Percentiles rank a stretch among this genome's conserved stretches.
Conservation (phyloP, 2,113 vertebrate species). For the Fregata magnificens region DNA sequence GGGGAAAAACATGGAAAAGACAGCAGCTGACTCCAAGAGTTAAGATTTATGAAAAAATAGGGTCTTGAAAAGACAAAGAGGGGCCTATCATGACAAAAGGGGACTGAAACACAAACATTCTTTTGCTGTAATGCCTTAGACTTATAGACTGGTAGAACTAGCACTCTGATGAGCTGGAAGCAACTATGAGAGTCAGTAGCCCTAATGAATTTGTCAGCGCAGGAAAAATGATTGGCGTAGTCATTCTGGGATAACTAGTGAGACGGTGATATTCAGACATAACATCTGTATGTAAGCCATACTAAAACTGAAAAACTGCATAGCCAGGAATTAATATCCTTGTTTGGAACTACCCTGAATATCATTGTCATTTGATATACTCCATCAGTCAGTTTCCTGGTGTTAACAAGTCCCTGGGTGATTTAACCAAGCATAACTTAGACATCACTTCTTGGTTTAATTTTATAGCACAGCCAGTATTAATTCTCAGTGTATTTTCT, state of each 20-base stretch:
- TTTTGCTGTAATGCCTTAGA: background rate
- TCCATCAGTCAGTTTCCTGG: background rate
- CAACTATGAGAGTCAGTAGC: background rate
- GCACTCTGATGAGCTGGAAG: background rate
- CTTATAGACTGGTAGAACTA: background rate
- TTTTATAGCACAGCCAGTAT: background rate
- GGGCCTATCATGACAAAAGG: background rate
- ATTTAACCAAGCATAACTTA: background rate
- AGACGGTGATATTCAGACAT: background rate
- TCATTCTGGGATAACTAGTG: background rate
- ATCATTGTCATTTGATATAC: background rate
- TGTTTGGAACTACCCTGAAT: background rate
- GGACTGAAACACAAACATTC: background rate
- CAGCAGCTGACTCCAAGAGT: background rate
- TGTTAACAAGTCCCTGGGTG: background rate
- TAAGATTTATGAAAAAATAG: background rate
- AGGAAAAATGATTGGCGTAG: background rate
- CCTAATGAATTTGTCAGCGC: background rate
- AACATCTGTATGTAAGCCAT: fast-evolving
- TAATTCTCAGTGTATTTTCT: background rate
- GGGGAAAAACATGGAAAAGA: background rate
- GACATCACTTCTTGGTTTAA: background rate
- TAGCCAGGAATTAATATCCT: background rate
- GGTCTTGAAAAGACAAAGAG: background rate
- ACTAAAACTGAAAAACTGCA: background rate